Evolutionary conservation across 2,888 invertebrate genomes (phyloP).

Genomic region (Scaeva pyrastri): DNA sequence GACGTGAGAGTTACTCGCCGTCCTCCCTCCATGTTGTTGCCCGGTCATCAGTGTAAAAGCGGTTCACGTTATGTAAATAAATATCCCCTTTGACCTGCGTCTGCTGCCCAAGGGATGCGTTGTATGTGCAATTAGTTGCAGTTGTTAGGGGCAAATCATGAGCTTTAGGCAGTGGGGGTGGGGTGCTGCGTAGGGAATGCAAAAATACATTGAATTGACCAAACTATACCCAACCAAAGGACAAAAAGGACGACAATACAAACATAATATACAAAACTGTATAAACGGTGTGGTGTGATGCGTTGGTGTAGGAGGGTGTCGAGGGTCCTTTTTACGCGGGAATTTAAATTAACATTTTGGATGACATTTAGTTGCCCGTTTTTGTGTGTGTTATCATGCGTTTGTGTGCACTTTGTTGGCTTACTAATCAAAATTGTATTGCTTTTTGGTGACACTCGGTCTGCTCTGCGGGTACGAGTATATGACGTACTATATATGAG

Average conservation of each 20-base stretch:
- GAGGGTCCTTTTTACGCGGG: constrained; percentile 55
- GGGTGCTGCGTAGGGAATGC: neutral
- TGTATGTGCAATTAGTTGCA: constrained; percentile 71
- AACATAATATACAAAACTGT: neutral
- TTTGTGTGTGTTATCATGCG: neutral
- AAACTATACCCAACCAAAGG: constrained; percentile 19
- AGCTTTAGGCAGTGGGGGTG: neutral
- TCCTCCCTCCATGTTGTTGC: constrained; percentile 17
- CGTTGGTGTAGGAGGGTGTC: too few species aligned
- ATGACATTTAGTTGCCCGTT: constrained; percentile 34
- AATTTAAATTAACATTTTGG: constrained; percentile 71
- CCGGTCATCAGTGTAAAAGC: constrained; percentile 58
- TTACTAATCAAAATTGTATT: constrained; percentile 67
- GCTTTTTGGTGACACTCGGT: neutral
- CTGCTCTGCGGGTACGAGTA: neutral
- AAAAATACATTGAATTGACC: neutral
- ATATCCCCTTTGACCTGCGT: constrained; percentile 52
- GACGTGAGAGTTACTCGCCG: too few species aligned
- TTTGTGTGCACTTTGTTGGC: constrained; percentile 47
- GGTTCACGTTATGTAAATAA: constrained; percentile 71
- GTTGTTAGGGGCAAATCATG: constrained; percentile 45
- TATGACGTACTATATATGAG: neutral
- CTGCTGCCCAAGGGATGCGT: constrained; percentile 9
- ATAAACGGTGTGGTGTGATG: too few species aligned
- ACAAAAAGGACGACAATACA: neutral